Evolutionary conservation across 2,113 vertebrate genomes (phyloP).

Genomic region (Apistogramma diplotaenia): DNA sequence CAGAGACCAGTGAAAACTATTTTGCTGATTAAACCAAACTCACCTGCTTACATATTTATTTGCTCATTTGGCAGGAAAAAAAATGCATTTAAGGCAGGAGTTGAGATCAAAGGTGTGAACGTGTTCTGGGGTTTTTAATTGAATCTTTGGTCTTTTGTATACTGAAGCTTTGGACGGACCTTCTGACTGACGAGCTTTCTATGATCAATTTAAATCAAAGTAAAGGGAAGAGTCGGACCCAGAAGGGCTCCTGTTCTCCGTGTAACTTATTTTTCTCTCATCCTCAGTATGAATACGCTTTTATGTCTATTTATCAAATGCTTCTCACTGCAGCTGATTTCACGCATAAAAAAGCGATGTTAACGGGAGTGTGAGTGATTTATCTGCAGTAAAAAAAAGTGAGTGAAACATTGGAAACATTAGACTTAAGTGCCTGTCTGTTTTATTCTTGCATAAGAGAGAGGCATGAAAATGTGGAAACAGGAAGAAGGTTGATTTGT

Average conservation of each 20-base stretch:
- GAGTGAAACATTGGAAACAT: not conserved
- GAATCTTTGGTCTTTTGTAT: not conserved
- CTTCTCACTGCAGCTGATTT: not conserved
- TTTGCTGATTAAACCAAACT: too few relatives aligned
- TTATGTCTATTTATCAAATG: not conserved
- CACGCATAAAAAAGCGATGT: not conserved
- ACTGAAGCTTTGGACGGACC: not conserved
- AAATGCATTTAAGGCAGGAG: not conserved
- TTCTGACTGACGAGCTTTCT: not conserved
- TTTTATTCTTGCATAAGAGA: slow-evolving; percentile 2
- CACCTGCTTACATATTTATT: not conserved
- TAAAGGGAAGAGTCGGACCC: not conserved
- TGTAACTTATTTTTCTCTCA: not conserved
- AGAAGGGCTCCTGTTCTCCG: not conserved
- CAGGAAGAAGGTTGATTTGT: not conserved
- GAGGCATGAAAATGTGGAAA: not conserved
- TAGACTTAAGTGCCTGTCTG: not conserved
- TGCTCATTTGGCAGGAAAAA: not conserved
- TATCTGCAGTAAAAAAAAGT: not conserved
- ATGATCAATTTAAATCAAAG: not conserved
- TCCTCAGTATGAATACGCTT: not conserved
- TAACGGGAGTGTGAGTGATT: not conserved
- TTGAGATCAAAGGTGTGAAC: not conserved
- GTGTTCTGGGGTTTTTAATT: not conserved
- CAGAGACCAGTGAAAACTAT: too few relatives aligned